Percentiles rank a stretch among this genome's conserved stretches.
Conservation (phyloP, 2,113 vertebrate genomes). For the Campylomormyrus numenius region DNA sequence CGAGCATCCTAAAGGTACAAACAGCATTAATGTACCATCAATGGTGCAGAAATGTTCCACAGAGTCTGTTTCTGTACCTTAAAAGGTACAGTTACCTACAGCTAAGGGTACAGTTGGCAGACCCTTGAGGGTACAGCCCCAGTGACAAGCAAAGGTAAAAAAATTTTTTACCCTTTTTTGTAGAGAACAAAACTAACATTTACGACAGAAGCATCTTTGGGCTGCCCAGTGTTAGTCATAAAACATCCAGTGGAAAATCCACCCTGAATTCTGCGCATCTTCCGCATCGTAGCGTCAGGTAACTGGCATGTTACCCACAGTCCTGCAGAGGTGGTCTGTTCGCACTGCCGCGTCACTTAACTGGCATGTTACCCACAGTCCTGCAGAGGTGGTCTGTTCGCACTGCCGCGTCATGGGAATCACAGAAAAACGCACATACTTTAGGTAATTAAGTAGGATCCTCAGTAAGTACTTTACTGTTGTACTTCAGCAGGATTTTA, state of each 20-base stretch:
- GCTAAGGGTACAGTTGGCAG: too few relatives aligned
- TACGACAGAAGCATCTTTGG: conserved; percentile 88
- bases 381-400: conserved; percentile 46
- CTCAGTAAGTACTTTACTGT: background rate
- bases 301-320: conserved; percentile 94
- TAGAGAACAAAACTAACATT: conserved; percentile 61
- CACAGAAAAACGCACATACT: background rate
- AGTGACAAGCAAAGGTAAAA: too few relatives aligned
- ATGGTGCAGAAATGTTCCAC: too few relatives aligned
- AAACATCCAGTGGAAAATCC: conserved; percentile 90
- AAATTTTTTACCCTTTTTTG: background rate
- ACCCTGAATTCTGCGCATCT: conserved; percentile 62
- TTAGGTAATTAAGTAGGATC: background rate
- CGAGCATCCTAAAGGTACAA: too few relatives aligned
- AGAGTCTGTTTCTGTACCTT: too few relatives aligned
- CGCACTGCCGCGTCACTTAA: conserved; percentile 45
- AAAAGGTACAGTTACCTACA: too few relatives aligned
- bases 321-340: conserved; percentile 58
- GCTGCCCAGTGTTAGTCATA: conserved; percentile 71
- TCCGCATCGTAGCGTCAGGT: conserved; percentile 94
- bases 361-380: conserved; percentile 96
- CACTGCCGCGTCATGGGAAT: background rate
- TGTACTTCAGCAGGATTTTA: background rate
- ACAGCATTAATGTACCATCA: too few relatives aligned
- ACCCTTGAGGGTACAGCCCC: too few relatives aligned